Conservation (phyloP, 2,113 vertebrate genomes). For the Hiodon tergisus region DNA sequence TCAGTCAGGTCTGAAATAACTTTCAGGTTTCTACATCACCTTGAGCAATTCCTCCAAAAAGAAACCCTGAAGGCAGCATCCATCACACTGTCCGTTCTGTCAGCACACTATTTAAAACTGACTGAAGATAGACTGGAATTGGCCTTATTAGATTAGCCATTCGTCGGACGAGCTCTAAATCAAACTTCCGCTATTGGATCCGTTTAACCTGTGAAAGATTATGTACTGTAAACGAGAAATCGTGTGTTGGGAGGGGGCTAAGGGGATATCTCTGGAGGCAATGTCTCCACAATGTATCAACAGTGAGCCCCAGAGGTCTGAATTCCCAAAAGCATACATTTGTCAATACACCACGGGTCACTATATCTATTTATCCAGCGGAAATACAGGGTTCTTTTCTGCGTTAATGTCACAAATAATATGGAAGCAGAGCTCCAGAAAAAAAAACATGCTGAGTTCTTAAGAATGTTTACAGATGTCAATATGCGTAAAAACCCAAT, state of each 20-base stretch:
- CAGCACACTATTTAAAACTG: not conserved
- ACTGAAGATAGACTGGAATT: not conserved
- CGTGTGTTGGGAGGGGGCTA: not conserved
- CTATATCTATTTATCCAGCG: not conserved
- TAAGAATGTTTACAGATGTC: conserved; percentile 34
- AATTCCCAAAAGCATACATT: not conserved
- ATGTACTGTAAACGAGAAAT: not conserved
- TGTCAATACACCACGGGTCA: not conserved
- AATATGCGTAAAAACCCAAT: conserved; percentile 11
- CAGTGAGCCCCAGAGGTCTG: not conserved
- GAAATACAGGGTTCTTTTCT: not conserved
- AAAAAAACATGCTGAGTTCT: conserved; percentile 25
- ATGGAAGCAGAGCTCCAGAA: not conserved
- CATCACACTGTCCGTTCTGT: not conserved
- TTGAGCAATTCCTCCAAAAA: not conserved
- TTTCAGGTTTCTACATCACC: not conserved
- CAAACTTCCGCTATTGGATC: not conserved
- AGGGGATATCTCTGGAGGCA: not conserved
- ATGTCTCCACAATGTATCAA: not conserved
- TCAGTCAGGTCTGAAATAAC: not conserved
- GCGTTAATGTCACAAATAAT: not conserved
- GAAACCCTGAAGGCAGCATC: not conserved
- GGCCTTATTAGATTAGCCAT: not conserved
- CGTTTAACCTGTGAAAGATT: not conserved
- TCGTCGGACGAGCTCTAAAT: not conserved